phyloP scores from a whole-genome alignment of 1,140 invertebrate species.

The Sminthurinus signatus region DNA sequence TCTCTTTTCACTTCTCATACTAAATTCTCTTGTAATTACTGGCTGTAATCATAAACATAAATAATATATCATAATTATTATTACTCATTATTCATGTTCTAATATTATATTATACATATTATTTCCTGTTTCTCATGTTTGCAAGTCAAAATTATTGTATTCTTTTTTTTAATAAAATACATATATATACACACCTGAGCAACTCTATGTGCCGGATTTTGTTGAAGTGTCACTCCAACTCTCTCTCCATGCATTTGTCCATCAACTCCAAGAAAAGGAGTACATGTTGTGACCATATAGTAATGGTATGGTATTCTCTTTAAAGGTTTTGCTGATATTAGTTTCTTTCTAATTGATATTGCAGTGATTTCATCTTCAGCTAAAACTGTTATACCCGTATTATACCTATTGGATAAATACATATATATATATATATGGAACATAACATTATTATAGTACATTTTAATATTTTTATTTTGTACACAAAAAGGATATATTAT shows the following conservation, averaged over 20 bases:
- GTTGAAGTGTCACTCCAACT: conserved; percentile 16
- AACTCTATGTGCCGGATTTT: conserved; percentile 11
- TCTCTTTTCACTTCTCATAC: conserved; percentile 32
- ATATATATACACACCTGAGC: neutral
- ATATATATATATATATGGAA: too few species aligned
- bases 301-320: conserved; percentile 4
- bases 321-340: conserved; percentile 13
- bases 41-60: conserved; percentile 35
- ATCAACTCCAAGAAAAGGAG: neutral
- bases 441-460: too few species aligned
- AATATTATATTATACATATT: conserved; percentile 21
- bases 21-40: conserved; percentile 25
- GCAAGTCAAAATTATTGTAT: too few species aligned
- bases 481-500: too few species aligned
- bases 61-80: conserved; percentile 45
- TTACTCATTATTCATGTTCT: conserved; percentile 1
- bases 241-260: conserved; percentile 5
- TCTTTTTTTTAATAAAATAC: too few species aligned
- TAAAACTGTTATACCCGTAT: conserved; percentile 34
- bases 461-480: too few species aligned
- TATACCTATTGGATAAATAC: conserved; percentile 23
- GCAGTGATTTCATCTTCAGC: conserved; percentile 10
- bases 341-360: conserved; percentile 5
- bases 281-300: conserved; percentile 16
- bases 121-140: too few species aligned